Evolutionary conservation across 2,113 vertebrate species (phyloP), one percentile per base, ranked within the genome.

Genomic region (Melospiza georgiana): DNA sequence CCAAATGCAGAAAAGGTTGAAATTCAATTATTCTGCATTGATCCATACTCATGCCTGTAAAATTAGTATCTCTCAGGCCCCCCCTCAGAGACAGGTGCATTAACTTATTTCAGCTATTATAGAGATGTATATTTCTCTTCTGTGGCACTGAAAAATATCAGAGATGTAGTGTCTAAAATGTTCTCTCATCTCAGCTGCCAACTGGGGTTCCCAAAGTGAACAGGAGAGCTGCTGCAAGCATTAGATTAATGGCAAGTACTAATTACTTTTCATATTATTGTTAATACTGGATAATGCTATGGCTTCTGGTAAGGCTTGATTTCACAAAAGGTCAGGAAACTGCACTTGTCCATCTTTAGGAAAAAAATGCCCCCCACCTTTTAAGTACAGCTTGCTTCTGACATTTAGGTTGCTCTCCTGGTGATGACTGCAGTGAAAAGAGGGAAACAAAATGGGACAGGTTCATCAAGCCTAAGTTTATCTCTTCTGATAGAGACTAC

Each of bases 1-100:
- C n/a, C 87, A 91, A 87, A 95, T 79, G 44, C 77, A 88, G 71
- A 94, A 83, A 85, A 89, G 48, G 66, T 49, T 94, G 62, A 75
- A 84, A 94, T 55, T 81, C 59, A 92, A 57, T 94, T 80, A 79
- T 63, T 73, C 72, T 68, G 46, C 49, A 67, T n/a, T 84, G 79
- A 92, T 80, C 51, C 43, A 88, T 43, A 59, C 52, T 51, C 39
- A 51, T 44, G 82, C 12, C 79, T 79, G 66, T 57, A 87, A 80
- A 90, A 96, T 65, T 44, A 59, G 27, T 73, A 67, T 37, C 35
- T 83, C 57, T 71, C 37, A 52, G 59, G 4, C 6, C 24, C 44
- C 39, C 58, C 39, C 54, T 75, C 78, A 83, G 67, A 93, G 35
- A 51, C 63, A 92, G 83, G 72, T 88, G 68, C 87, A 52, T 89